Conservation (phyloP, 2,888 invertebrate genomes). For the Tyria jacobaeae region DNA sequence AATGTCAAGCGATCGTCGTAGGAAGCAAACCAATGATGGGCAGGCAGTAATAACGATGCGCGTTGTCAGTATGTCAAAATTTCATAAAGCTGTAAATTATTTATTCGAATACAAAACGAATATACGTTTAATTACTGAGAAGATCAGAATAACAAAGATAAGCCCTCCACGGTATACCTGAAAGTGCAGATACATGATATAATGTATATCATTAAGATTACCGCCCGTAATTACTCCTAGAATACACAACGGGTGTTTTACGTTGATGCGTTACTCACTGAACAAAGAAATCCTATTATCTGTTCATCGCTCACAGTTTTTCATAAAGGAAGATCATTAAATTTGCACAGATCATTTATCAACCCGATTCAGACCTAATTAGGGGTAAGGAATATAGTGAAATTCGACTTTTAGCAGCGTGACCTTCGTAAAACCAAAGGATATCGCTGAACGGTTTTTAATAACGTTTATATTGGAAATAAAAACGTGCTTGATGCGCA, state of each 20-base stretch:
- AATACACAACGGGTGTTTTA: slow-evolving; percentile 21
- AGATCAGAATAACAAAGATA: neutral
- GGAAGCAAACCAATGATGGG: too few species aligned
- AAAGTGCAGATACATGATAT: neutral
- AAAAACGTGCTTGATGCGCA: slow-evolving; percentile 25
- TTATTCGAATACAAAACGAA: too few species aligned
- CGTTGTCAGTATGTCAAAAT: too few species aligned
- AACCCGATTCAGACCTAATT: slow-evolving; percentile 42
- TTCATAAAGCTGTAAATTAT: too few species aligned
- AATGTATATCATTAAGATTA: slow-evolving; percentile 4
- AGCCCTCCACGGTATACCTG: too few species aligned
- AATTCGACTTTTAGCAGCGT: slow-evolving; percentile 31
- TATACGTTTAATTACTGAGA: too few species aligned
- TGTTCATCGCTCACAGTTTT: slow-evolving; percentile 43
- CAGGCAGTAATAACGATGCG: too few species aligned
- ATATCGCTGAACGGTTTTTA: slow-evolving; percentile 30
- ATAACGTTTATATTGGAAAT: slow-evolving; percentile 27
- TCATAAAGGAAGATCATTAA: slow-evolving; percentile 52
- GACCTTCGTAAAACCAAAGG: slow-evolving; percentile 18
- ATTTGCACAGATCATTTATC: slow-evolving; percentile 58
- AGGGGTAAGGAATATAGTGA: slow-evolving; percentile 39
- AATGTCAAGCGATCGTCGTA: too few species aligned
- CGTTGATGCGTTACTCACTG: slow-evolving; percentile 14
- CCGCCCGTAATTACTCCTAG: slow-evolving; percentile 6
- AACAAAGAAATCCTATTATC: slow-evolving; percentile 41